A percentile compares a stretch with the other conserved stretches of the same genome.
Evolutionary conservation across 1,140 invertebrate species (phyloP).

Genomic region (Apis cerana): DNA sequence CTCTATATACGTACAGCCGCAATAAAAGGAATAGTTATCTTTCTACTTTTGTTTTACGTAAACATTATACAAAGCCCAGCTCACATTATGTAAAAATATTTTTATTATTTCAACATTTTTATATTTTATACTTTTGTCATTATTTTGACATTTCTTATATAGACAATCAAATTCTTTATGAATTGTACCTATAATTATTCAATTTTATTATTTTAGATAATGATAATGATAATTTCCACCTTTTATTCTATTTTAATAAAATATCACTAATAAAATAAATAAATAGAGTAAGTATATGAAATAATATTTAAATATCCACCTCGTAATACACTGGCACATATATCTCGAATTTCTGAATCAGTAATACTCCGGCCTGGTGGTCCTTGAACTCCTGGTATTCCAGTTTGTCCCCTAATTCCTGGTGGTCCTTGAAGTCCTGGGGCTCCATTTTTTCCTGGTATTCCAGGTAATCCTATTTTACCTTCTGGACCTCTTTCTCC

Average conservation of each 20-base stretch:
- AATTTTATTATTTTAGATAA: too few species aligned
- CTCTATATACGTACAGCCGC: constrained; percentile 76
- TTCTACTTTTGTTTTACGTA: background rate
- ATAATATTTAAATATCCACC: constrained; percentile 70
- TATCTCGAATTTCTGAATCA: constrained; percentile 82
- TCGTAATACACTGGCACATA: constrained; percentile 82
- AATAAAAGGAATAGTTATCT: constrained; percentile 47
- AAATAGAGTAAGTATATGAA: background rate
- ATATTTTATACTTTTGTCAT: background rate
- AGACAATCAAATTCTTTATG: too few species aligned
- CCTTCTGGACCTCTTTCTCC: constrained; percentile 81
- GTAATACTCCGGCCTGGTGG: constrained; percentile 77
- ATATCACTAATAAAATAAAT: too few species aligned
- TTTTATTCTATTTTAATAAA: too few species aligned
- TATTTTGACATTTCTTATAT: background rate
- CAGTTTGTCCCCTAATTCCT: constrained; percentile 79
- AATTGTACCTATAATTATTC: too few species aligned
- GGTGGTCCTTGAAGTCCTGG: constrained; percentile 76
- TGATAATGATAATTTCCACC: too few species aligned
- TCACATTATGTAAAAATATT: background rate
- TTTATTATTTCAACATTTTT: background rate
- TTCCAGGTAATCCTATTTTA: constrained; percentile 73
- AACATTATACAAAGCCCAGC: background rate
- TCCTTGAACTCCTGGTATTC: constrained; percentile 82
- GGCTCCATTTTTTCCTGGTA: constrained; percentile 80